These are phyloP conservation scores for Aepyceros melampus DNA, from an alignment of 2,113 vertebrate species.

Conservation along the genomic window DNA sequence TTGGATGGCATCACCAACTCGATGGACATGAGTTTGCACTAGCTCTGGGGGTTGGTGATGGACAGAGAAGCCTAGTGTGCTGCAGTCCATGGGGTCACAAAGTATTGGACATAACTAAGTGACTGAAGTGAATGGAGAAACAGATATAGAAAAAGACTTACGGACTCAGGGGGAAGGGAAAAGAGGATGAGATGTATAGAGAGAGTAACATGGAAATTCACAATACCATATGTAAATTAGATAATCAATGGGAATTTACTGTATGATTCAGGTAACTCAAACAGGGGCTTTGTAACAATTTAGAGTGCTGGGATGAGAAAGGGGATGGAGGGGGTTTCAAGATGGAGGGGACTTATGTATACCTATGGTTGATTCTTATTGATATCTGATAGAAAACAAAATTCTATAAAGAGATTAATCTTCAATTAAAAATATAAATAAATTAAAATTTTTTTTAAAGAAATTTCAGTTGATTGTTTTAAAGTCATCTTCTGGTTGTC, in stretches of 20 bases:
- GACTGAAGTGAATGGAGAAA: not conserved
- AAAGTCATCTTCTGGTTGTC: not conserved
- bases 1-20: not conserved
- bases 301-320: not conserved
- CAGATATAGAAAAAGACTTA: not conserved
- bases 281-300: not conserved
- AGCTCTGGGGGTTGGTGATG: not conserved
- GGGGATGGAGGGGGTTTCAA: not conserved
- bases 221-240: not conserved
- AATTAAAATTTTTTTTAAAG: not conserved
- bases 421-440: not conserved
- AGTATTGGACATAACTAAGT: not conserved
- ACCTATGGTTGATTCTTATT: not conserved
- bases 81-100: not conserved
- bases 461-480: not conserved
- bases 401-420: not conserved
- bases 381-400: not conserved
- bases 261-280: not conserved
- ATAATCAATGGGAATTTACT: not conserved
- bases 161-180: accelerated
- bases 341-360: not conserved
- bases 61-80: not conserved
- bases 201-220: not conserved
- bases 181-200: not conserved
- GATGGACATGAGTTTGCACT: not conserved